A percentile compares a stretch with the other conserved stretches of the same genome.
Conservation (phyloP, 2,797 vertebrate genomes). For the Oreonectes daqikongensis region DNA sequence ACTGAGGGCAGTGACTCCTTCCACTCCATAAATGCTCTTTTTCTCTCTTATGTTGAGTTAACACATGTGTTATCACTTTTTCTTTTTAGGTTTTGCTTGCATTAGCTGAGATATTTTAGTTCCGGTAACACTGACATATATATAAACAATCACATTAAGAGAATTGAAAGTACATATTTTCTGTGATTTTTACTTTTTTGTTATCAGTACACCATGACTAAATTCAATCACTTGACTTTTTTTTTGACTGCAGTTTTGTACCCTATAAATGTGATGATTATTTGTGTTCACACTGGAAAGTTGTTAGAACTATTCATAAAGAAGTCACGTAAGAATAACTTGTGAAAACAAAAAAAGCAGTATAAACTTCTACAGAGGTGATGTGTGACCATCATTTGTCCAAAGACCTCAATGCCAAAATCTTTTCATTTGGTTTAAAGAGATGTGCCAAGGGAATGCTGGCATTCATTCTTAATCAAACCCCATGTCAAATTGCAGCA, state of each 20-base stretch:
- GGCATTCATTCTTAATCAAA: not conserved
- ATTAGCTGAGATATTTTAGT: not conserved
- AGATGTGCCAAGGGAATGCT: not conserved
- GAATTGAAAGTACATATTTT: not conserved
- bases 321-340: not conserved
- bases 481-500: not conserved
- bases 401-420: conserved; percentile 20
- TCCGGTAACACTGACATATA: conserved; percentile 18
- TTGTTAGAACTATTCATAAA: not conserved
- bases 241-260: conserved; percentile 27
- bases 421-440: conserved; percentile 10
- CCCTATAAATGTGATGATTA: conserved; percentile 26
- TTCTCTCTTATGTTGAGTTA: conserved; percentile 36
- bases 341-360: no score
- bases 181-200: not conserved
- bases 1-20: conserved; percentile 29
- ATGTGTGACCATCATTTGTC: conserved; percentile 43
- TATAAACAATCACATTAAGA: not conserved
- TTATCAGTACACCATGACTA: not conserved
- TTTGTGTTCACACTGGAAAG: conserved; percentile 14
- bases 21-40: conserved; percentile 52
- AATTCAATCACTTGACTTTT: not conserved
- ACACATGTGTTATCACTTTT: not conserved
- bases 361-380: no score
- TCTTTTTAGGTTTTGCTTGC: not conserved